phyloP scores from a whole-genome alignment of 2,888 invertebrate species.

The Lacanobia wlatinum region DNA sequence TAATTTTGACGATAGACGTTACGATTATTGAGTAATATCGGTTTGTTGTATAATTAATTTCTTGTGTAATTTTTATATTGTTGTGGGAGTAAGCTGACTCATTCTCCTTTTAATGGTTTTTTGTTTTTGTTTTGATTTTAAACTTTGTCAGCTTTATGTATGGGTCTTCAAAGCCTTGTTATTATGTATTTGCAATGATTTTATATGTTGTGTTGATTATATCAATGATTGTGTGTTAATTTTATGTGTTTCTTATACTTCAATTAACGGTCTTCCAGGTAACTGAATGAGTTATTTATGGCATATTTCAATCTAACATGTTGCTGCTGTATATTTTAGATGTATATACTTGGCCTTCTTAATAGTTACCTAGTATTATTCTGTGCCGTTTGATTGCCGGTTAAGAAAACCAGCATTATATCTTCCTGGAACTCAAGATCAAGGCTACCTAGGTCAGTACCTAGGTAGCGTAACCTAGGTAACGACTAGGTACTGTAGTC shows the following conservation, averaged over 20 bases:
- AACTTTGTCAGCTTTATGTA: constrained; percentile 44
- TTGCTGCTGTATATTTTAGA: constrained; percentile 26
- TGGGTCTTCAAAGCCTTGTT: constrained; percentile 13
- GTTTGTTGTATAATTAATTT: constrained; percentile 85
- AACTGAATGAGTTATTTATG: constrained; percentile 40
- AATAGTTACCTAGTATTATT: constrained; percentile 9
- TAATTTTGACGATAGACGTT: constrained; percentile 83
- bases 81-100: constrained; percentile 84
- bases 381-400: background rate
- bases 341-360: background rate
- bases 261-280: constrained; percentile 28
- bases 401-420: background rate
- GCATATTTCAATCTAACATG: constrained; percentile 20
- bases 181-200: constrained; percentile 38
- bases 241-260: constrained; percentile 50
- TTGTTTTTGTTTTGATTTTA: constrained; percentile 63
- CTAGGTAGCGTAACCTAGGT: too few species aligned
- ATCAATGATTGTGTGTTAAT: constrained; percentile 50
- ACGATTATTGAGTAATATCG: constrained; percentile 87
- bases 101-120: constrained; percentile 60
- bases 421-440: background rate
- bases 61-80: constrained; percentile 81
- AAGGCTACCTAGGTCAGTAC: background rate
- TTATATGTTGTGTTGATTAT: constrained; percentile 9
- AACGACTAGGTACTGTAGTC: too few species aligned